Base-by-base conservation (phyloP, 2,888 invertebrate genomes). In the Platynereis dumerilii region DNA sequence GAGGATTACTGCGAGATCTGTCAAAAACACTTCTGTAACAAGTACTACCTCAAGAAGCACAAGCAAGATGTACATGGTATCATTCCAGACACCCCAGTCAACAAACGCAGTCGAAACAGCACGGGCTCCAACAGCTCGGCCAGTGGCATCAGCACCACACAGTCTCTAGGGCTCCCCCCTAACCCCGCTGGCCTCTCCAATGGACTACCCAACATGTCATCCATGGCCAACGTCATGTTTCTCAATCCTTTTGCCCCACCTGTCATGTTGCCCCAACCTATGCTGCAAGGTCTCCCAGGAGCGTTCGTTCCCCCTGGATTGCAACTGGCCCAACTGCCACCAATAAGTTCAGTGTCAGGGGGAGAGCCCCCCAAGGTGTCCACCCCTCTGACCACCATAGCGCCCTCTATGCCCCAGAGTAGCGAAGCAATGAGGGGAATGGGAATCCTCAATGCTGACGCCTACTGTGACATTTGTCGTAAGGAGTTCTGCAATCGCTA, bases 381-480 rank as follows among this genome's bases (percentile, higher is more conserved):
- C 7, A 57, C 39, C 56, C 24, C 45, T 5, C 61, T 39, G 2
- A 53, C 54, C 39, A 62, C 45, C 62, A 55, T 44, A 12, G 42
- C 45, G 44, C 62, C 56, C n/a, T 28, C 39, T 28, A 28, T n/a
- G 28, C 29, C 29, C 39, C 55, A 55, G 22, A 55, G n/a, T 24
- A 59, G 42, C 24, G 29, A 54, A 10, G 3, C 48, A 5, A n/a
- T 48, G 20, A 2, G n/a, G 17, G 60, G 55, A n/a, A 27, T 55
- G 17, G 60, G 55, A 10, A 27, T 55, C 56, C 62, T 28, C 67
- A 72, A 58, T 57, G 56, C 58, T 44, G 65, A 94, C 78, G 93
- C 93, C n/a, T 94, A 93, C 83, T 95, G 95, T 84, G 93, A 94
- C 83, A 89, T 94, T 66, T 95, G 95, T 83, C 92, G 92, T 84